Evolutionary conservation across 2,888 invertebrate genomes (phyloP).

Genomic region (Perithous albicinctus): DNA sequence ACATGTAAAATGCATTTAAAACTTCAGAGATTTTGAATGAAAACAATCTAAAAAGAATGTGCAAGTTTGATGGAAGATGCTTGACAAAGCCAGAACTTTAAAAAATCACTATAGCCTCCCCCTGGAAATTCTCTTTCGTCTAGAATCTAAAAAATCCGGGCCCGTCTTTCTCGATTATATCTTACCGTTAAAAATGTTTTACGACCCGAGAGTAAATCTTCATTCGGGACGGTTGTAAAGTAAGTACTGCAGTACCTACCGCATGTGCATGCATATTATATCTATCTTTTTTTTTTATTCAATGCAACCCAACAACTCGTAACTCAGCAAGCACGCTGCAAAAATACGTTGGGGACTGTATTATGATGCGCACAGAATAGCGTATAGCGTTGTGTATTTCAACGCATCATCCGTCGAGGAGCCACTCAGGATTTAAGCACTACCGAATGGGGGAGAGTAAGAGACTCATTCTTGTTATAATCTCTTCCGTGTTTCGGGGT

Average conservation of each 20-base stretch:
- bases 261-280: neutral
- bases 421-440: slow-evolving; percentile 2
- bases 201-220: slow-evolving; percentile 55
- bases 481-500: neutral
- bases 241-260: slow-evolving; percentile 45
- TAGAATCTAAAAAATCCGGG: neutral
- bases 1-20: too few relatives aligned
- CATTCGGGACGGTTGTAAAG: slow-evolving; percentile 61
- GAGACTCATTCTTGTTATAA: neutral
- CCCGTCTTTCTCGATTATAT: slow-evolving; percentile 1
- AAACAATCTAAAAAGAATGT: too few relatives aligned
- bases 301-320: slow-evolving; percentile 18
- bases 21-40: too few relatives aligned
- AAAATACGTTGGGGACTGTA: slow-evolving; percentile 45
- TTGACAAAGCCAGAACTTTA: too few relatives aligned
- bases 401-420: neutral
- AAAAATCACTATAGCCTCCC: too few relatives aligned
- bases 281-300: slow-evolving; percentile 18
- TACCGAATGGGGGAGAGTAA: neutral
- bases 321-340: slow-evolving; percentile 36
- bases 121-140: neutral
- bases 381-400: too few relatives aligned
- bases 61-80: too few relatives aligned
- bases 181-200: slow-evolving; percentile 52
- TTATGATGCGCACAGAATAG: slow-evolving; percentile 37